Percentiles rank a stretch among this genome's conserved stretches.
phyloP scores from a whole-genome alignment of 2,888 invertebrate genomes.

The Sarcophaga variegata region DNA sequence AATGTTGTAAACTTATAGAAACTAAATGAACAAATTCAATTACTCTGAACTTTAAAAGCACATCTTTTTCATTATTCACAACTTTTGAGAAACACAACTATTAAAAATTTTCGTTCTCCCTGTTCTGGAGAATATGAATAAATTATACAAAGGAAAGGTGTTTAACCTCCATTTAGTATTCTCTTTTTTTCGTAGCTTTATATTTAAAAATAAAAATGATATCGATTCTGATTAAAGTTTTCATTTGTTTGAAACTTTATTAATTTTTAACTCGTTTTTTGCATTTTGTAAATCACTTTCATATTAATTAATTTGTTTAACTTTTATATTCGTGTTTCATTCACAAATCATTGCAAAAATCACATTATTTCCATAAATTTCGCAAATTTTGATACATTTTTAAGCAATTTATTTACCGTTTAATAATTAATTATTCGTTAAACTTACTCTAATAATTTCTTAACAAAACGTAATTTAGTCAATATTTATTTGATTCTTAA shows the following conservation, averaged over 20 bases:
- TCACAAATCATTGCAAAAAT: neutral
- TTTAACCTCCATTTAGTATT: conserved; percentile 47
- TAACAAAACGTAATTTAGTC: conserved; percentile 15
- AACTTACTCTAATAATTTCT: neutral
- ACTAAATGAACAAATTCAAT: neutral
- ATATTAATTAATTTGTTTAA: neutral
- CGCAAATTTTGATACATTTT: neutral
- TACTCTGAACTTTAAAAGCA: neutral
- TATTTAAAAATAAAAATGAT: conserved; percentile 9
- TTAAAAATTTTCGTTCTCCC: neutral
- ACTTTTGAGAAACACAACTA: neutral
- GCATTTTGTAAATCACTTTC: conserved; percentile 21
- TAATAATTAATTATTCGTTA: neutral
- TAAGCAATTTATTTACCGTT: conserved; percentile 26
- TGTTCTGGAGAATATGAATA: neutral
- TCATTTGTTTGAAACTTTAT: neutral
- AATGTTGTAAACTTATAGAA: neutral
- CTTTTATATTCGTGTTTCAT: neutral
- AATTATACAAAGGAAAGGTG: conserved; percentile 47
- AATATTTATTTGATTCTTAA: neutral
- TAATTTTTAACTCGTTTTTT: too few relatives aligned
- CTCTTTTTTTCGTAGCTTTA: neutral
- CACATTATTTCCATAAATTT: neutral
- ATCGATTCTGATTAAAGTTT: neutral
- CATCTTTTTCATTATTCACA: conserved; percentile 7